Evolutionary conservation across 2,888 invertebrate species (phyloP), one percentile per base, ranked within the genome.

Genomic region (Cataglyphis albicans): DNA sequence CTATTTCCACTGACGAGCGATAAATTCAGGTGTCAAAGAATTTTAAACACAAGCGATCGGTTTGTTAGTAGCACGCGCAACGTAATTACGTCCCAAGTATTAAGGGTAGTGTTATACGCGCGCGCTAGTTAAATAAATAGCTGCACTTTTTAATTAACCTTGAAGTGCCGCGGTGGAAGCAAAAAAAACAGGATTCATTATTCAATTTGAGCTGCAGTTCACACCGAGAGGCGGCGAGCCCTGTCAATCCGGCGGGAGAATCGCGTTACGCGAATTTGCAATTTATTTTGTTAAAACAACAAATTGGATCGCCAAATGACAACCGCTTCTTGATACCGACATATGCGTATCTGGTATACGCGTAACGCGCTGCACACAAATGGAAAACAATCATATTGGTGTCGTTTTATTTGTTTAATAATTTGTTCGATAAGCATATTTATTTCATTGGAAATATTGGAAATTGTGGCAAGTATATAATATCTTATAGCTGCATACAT

Each of bases 101-200:
- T 63, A 59, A 68, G 64, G 52, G 61, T 38, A 72, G 63, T 80
- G 48, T 52, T 52, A n/a, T 32, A 32, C 41, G 15, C 63, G 64
- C 48, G 80, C 25, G 48, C 64, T 61, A 35, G 57, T 78, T 78
- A 80, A 83, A 83, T 80, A 72, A 81, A 72, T 64, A 80, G 80
- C 41, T 52, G 35, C 83, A 80, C 52, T 83, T 83, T 80, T 72
- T 74, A 83, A 83, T 83, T 83, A 83, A 81, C 70, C 70, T 80
- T 80, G 55, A 83, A 82, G 78, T 61, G 52, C 44, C 29, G 7
- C 10, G 25, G 18, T 35, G 25, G 57, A 48, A 57, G 12, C 44
- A 32, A 29, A 59, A 67, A 65, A 76, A 78, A 41, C 52, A 67
- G 61, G 32, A 68, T 67, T 82, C 61, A 44, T 67, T 78, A 64